Base-by-base conservation (phyloP, 2,888 invertebrate species). In the Isotomurus palustris region DNA sequence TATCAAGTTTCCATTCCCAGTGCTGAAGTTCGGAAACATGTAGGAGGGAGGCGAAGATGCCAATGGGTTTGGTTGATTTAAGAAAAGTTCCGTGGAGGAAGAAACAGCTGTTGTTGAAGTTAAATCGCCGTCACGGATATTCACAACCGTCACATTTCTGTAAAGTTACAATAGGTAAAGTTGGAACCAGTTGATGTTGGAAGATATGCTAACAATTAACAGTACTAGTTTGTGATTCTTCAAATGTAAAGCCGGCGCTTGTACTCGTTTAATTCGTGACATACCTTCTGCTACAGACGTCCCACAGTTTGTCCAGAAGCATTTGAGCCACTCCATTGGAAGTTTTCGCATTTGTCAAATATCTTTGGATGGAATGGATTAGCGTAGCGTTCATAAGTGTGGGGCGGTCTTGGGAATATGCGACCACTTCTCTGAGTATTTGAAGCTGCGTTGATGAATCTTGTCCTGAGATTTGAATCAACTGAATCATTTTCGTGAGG, bases 331-430 rank as follows among this genome's bases (percentile, higher is more conserved):
- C 60, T 0, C 62, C 62, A 27, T 60, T 51, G 28, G 56, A 58
- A 27, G 58, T 36, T 19, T 38, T 36, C 44, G 62, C 52, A 10
- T 56, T 49, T 27, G 60, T 58, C 12, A 62, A 54, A 53, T 56
- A 63, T 36, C 60, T 60, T 35, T 58, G 57, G 6, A 66, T 63
- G 25, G 48, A 53, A 35, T 56, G 54, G 58, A 91, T 81, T 73
- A 89, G 84, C 72, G 85, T 84, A 73, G 88, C 88, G 2, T 86
- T 87, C 74, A 91, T 86, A 47, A 91, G 80, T 49, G 84, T 82
- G 8, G 90, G 91, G 78, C 86, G 87, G 49, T 84, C 84, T 72
- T 87, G 85, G 74, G 88, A 88, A 24, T 92, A 80, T 22, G 85
- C 80, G 4, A 89, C 87, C 43, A 91, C 87, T 74, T 90, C 90